A percentile compares a stretch with the other conserved stretches of the same genome.
Evolutionary conservation across 2,113 vertebrate species (phyloP).

Genomic region (Paedocypris sp.): DNA sequence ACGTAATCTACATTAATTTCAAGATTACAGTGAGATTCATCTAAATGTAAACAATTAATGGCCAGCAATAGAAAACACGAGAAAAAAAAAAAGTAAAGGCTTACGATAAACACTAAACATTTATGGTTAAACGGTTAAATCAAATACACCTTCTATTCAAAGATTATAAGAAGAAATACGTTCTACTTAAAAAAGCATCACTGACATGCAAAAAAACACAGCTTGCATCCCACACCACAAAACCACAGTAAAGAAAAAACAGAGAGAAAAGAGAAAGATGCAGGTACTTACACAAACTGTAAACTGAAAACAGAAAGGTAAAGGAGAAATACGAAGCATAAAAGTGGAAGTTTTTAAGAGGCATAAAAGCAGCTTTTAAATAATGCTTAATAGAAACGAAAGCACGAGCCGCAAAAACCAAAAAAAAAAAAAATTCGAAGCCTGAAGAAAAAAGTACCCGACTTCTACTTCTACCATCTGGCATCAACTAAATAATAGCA

Average conservation of each 20-base stretch:
- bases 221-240: conserved; percentile 34
- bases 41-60: too few species aligned
- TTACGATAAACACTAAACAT: too few species aligned
- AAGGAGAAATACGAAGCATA: conserved; percentile 62
- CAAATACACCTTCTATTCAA: not conserved
- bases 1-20: too few species aligned
- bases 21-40: too few species aligned
- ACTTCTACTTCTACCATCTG: too few species aligned
- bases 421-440: not conserved
- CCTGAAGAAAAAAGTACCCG: too few species aligned
- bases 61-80: too few species aligned
- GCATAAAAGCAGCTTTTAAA: conserved; percentile 4
- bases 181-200: not conserved
- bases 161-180: not conserved
- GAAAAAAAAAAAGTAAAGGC: too few species aligned
- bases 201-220: conserved; percentile 42
- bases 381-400: too few species aligned
- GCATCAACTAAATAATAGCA: too few species aligned
- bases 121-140: too few species aligned
- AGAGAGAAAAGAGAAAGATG: conserved; percentile 45
- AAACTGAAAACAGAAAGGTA: conserved; percentile 56
- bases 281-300: conserved; percentile 64
- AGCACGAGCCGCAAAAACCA: too few species aligned
- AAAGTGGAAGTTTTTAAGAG: conserved; percentile 54
- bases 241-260: conserved; percentile 27